These are phyloP conservation scores for Harpalus rubripes DNA, from an alignment of 2,888 invertebrate species.

Conservation along the genomic window DNA sequence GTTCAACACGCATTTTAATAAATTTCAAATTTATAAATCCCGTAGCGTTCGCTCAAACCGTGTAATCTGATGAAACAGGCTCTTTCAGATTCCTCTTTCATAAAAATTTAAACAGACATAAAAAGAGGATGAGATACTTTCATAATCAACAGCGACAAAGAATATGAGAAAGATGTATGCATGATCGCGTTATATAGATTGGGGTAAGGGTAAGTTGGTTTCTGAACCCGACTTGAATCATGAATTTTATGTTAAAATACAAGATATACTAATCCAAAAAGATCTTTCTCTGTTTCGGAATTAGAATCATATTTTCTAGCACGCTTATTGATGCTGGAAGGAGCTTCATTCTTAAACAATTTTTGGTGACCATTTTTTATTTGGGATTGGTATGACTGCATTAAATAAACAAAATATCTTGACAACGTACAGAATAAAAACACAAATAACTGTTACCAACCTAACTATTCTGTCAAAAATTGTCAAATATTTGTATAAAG, in stretches of 20 bases:
- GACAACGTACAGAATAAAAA: no score
- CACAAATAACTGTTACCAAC: no score
- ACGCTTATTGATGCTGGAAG: no score
- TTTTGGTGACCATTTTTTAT: no score
- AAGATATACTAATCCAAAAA: no score
- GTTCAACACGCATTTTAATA: constrained; percentile 50
- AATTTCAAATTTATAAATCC: constrained; percentile 54
- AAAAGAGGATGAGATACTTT: constrained; percentile 48
- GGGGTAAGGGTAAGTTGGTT: neutral
- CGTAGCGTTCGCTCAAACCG: constrained; percentile 5
- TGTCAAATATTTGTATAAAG: no score
- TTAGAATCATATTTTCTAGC: no score
- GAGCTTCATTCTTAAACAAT: no score
- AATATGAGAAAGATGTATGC: constrained; percentile 7
- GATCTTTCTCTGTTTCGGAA: neutral
- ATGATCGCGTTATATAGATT: constrained; percentile 3
- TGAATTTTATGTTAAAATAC: no score
- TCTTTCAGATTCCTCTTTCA: constrained; percentile 47
- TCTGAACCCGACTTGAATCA: neutral
- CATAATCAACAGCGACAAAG: constrained; percentile 42
- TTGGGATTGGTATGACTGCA: no score
- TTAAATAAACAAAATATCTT: no score
- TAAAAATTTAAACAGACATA: constrained; percentile 52
- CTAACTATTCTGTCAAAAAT: no score
- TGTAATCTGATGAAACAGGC: constrained; percentile 47